Evolutionary conservation across 2,888 invertebrate species (phyloP), one percentile per base, ranked within the genome.

Genomic region (Sericinus montela): DNA sequence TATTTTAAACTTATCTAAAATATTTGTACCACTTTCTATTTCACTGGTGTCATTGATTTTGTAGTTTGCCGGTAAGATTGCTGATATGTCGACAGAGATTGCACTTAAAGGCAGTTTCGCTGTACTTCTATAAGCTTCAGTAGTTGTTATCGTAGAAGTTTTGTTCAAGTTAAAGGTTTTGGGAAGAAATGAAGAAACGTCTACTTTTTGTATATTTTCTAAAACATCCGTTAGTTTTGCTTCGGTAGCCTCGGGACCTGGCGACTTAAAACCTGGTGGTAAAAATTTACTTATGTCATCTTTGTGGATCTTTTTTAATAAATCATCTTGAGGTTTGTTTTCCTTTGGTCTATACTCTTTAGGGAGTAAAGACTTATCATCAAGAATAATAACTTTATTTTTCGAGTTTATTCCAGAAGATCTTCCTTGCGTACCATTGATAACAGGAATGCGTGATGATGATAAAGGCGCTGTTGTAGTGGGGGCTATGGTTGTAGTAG

Each of bases 211-310:
- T 16, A 76, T 58, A 57, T 80, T 83, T 25, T 74, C 75, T 38
- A 81, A 57, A 50, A 74, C 65, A 41, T 62, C 67, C 2, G 73
- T 67, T 4, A 72, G 74, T 16, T 69, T 67, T 56, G 55, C 55
- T 49, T 72, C 62, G 7, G 71, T 47, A 2, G 57, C 51, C 54
- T 87, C 85, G 29, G 81, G 70, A 44, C 47, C 69, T 19, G 71
- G 72, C 8, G 81, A 66, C 59, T 93, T 94, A 61, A 90, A 94
- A 2, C 92, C 93, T 7, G 92, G 90, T n/a, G 94, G 94, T 53
- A 94, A 75, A 40, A 93, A 85, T 56, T 92, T 90, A 60, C 83
- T 90, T 0, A 92, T 62, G 57, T 92, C 91, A 57, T 91, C 91
- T 36, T 86, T 80, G 60, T 91, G 86, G 8, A 90, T 73, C 69